Base-by-base conservation (phyloP, 2,888 invertebrate genomes). In the Hyposoter didymator region DNA sequence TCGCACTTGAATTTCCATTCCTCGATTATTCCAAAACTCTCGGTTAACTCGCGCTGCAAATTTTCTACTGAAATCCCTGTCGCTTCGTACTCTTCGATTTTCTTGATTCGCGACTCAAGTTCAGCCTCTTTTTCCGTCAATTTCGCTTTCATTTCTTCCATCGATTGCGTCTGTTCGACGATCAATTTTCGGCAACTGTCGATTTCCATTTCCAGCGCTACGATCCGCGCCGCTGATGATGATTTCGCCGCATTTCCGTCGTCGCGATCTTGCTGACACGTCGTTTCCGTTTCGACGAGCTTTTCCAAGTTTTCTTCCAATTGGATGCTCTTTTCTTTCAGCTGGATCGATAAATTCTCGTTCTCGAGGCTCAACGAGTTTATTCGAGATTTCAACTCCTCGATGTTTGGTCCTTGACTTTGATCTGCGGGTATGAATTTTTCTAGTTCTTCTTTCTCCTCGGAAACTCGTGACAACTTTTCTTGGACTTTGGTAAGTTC, bases 141-240 rank as follows among this genome's bases (percentile, higher is more conserved):
- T 86, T 94, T 95, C 64, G 94, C 94, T 85, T 96, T 96, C 87
- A 97, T 92, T 43, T 95, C 94, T 64, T 95, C 94, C 5, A 95
- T 92, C 86, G 95, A 93, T 12, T 92, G 92, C 88, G 96, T 96
- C 88, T 97, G 95, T 84, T 96, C 95, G 84, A 95, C 95, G 73
- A 96, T 96, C 0, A 96, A 95, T 88, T 95, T 95, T 14, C 92
- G 93, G 84, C 94, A 96, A 94, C 92, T 95, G 62, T 91, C 90
- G 43, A 94, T 89, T 75, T 93, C 91, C 6, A 75, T 88, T 81
- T 93, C 92, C 47, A 94, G 88, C 3, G 89, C 82, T 22, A 85
- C 86, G n/a, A 91, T 62, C 8, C 84, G 82, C 72, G 88, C 88
- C 32, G 39, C 78, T 59, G 35, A 70, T 12, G 17, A 28, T 14